Percentiles rank a stretch among this genome's conserved stretches.
Evolutionary conservation across 1,140 invertebrate genomes (phyloP).

Genomic region (Ctenoplectra terminalis): DNA sequence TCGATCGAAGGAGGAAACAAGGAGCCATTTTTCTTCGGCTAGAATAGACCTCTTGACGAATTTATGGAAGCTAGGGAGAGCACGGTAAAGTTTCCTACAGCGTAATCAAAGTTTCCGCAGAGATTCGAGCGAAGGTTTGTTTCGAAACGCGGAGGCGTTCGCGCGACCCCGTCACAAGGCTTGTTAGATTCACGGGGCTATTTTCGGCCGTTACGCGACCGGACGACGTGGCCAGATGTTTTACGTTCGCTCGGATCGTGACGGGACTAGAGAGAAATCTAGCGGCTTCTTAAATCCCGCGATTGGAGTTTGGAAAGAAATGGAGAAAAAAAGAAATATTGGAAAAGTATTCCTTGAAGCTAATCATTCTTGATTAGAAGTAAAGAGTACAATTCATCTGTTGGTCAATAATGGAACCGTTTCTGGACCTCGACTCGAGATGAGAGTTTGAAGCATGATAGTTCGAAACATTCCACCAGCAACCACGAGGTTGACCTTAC

Average conservation of each 20-base stretch:
- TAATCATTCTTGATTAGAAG: no score
- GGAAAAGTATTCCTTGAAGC: no score
- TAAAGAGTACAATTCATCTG: no score
- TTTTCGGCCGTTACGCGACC: conserved; percentile 40
- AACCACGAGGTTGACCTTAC: no score
- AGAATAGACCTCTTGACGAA: neutral
- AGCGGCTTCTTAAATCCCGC: neutral
- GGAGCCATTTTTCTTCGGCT: neutral
- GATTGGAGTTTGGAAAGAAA: no score
- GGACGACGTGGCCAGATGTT: conserved; percentile 39
- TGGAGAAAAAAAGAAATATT: no score
- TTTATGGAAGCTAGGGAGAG: neutral
- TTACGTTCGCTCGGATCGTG: conserved; percentile 29
- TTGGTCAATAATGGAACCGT: no score
- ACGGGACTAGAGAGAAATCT: conserved; percentile 1
- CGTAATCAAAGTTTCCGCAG: conserved; percentile 28
- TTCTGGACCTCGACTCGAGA: no score
- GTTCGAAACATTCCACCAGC: no score
- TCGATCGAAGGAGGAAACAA: neutral
- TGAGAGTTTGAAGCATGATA: no score
- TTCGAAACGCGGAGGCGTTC: conserved; percentile 22
- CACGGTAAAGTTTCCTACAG: neutral
- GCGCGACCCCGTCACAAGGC: neutral
- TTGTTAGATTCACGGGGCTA: conserved; percentile 43
- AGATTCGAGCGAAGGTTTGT: conserved; percentile 12